These are phyloP conservation scores for Pelagia noctiluca DNA, from an alignment of 30 jellyfish, hydroid and myxozoan species.

Conservation along the genomic window DNA sequence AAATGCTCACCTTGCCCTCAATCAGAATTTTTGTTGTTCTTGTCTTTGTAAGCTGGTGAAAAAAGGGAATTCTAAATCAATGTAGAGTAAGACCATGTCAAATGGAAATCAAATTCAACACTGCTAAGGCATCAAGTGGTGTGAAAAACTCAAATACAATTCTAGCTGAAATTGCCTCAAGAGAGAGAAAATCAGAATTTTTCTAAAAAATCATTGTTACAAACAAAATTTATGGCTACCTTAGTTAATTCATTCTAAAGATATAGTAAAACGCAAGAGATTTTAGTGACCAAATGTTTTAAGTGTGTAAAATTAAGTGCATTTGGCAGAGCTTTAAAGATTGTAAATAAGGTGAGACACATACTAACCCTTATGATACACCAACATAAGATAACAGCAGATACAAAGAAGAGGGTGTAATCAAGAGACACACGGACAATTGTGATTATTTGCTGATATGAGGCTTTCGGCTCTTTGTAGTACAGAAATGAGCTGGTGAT, in stretches of 20 bases:
- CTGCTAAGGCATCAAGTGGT: background rate
- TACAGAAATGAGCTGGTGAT: constrained; percentile 82
- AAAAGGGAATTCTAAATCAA: background rate
- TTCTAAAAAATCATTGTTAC: background rate
- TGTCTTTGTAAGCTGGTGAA: constrained; percentile 72
- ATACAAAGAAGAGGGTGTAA: constrained; percentile 81
- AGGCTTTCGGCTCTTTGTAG: constrained; percentile 74
- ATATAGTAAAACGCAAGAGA: background rate
- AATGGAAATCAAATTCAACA: background rate
- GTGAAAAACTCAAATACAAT: background rate
- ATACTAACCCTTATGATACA: constrained; percentile 94
- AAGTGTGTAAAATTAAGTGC: no score
- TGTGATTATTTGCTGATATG: constrained; percentile 83
- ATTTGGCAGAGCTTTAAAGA: background rate
- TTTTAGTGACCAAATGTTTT: background rate
- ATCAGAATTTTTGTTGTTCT: constrained; percentile 83
- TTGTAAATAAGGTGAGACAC: background rate
- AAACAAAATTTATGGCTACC: background rate
- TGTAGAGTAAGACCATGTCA: background rate
- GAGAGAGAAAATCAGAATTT: no score
- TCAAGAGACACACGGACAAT: constrained; percentile 90
- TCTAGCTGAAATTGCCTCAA: background rate
- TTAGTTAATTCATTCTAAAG: background rate
- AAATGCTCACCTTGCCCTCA: constrained; percentile 89
- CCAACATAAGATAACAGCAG: constrained; percentile 91